A percentile compares a stretch with the other conserved stretches of the same genome.
phyloP scores from a whole-genome alignment of 2,888 invertebrate species.

The Drosophila recens region DNA sequence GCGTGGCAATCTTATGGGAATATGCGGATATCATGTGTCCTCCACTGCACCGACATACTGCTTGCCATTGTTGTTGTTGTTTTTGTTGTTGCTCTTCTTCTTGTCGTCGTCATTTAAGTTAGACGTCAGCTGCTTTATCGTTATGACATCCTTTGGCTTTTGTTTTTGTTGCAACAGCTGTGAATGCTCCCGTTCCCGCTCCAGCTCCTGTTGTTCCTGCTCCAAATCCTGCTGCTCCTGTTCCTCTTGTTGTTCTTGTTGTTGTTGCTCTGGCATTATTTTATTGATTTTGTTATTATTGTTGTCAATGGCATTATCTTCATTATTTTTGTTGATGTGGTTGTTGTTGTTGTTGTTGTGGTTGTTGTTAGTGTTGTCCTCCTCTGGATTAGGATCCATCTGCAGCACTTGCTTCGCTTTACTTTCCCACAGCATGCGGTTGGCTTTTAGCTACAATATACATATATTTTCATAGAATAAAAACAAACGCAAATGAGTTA shows the following conservation, averaged over 20 bases:
- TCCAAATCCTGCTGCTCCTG: constrained; percentile 32
- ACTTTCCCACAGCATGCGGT: constrained; percentile 85
- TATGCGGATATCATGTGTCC: constrained; percentile 77
- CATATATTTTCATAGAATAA: constrained; percentile 18
- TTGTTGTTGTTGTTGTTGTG: constrained; percentile 1
- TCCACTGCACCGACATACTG: constrained; percentile 58
- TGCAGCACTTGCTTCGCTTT: constrained; percentile 85
- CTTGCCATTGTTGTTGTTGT: constrained; percentile 44
- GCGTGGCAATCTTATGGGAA: constrained; percentile 72
- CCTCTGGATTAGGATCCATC: constrained; percentile 78
- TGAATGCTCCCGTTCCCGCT: constrained; percentile 36
- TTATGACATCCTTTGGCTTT: constrained; percentile 80
- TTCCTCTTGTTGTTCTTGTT: constrained; percentile 37
- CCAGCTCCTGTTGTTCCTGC: constrained; percentile 38
- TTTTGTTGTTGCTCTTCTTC: constrained; percentile 28
- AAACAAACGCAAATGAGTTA: constrained; percentile 23
- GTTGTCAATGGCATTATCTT: constrained; percentile 45
- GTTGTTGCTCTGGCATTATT: constrained; percentile 28
- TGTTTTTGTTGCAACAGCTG: constrained; percentile 51
- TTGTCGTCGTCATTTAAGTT: constrained; percentile 47
- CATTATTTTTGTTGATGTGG: constrained; percentile 46
- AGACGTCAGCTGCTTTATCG: constrained; percentile 76
- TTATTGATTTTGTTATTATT: constrained; percentile 37
- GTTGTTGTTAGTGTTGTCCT: constrained; percentile 68
- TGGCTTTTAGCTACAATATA: constrained; percentile 83